Percentiles rank a stretch among this genome's conserved stretches.
These are phyloP conservation scores for Rhamphomyia laevipes DNA, from an alignment of 2,888 invertebrate species.

Conservation along the genomic window DNA sequence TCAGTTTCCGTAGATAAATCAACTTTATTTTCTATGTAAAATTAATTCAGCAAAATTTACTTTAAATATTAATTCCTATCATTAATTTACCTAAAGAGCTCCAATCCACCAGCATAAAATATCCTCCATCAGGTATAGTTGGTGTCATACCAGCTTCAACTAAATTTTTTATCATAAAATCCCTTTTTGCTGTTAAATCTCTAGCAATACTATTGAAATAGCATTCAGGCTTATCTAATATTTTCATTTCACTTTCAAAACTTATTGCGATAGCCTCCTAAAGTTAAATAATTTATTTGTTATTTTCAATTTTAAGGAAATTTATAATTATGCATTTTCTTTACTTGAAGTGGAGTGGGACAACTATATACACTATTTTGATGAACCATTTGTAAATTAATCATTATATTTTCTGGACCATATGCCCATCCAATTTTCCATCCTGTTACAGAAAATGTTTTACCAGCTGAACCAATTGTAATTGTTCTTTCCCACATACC, in stretches of 20 bases:
- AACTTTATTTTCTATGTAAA: conserved; percentile 47
- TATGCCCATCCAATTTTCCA: conserved; percentile 98
- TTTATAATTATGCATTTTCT: not conserved
- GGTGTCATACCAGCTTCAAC: conserved; percentile 76
- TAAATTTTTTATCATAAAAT: conserved; percentile 64
- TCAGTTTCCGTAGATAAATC: conserved; percentile 59
- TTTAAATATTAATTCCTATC: too few species aligned
- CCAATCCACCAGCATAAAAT: conserved; percentile 95
- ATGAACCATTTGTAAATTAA: conserved; percentile 76
- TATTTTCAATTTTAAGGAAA: too few species aligned
- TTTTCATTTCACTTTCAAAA: conserved; percentile 71
- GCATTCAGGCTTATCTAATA: conserved; percentile 61
- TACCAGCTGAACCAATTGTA: conserved; percentile 94
- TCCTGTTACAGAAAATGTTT: conserved; percentile 95
- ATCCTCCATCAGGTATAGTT: conserved; percentile 91
- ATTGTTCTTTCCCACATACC: conserved; percentile 97
- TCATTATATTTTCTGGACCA: conserved; percentile 69
- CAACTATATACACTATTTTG: conserved; percentile 92
- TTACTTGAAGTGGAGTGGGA: conserved; percentile 71
- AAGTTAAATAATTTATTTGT: too few species aligned
- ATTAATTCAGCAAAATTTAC: not conserved
- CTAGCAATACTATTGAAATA: conserved; percentile 67
- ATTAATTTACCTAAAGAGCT: conserved; percentile 56
- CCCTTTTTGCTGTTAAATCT: conserved; percentile 66
- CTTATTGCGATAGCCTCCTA: conserved; percentile 85